phyloP scores from a whole-genome alignment of 2,888 invertebrate genomes.

The Girardia tigrina region DNA sequence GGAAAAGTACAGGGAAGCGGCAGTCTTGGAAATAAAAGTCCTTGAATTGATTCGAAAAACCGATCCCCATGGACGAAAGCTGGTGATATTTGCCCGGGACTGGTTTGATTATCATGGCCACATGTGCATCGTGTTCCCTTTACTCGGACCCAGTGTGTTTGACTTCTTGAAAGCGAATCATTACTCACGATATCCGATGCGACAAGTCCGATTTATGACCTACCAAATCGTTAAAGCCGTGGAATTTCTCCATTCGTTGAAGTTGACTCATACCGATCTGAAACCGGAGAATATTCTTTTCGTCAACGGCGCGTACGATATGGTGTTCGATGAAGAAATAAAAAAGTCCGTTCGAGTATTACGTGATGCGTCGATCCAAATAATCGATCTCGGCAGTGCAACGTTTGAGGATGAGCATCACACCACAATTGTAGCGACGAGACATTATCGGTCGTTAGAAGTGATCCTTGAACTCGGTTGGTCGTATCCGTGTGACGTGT shows the following conservation, averaged over 20 bases:
- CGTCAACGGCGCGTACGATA: slow-evolving; percentile 51
- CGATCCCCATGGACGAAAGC: slow-evolving; percentile 61
- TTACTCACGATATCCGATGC: slow-evolving; percentile 90
- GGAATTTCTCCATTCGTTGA: slow-evolving; percentile 67
- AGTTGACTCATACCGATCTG: slow-evolving; percentile 93
- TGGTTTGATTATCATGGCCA: slow-evolving; percentile 97
- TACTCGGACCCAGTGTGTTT: slow-evolving; percentile 89
- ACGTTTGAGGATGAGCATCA: slow-evolving; percentile 99
- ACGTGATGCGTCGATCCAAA: slow-evolving; percentile 57
- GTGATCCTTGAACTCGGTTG: slow-evolving; percentile 62
- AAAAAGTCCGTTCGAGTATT: slow-evolving; percentile 31
- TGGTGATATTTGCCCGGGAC: slow-evolving; percentile 82
- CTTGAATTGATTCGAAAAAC: slow-evolving; percentile 83
- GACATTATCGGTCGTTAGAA: slow-evolving; percentile 96
- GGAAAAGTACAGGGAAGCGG: slow-evolving; percentile 96
- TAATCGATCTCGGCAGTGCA: slow-evolving; percentile 97
- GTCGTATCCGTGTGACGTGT: slow-evolving; percentile 41
- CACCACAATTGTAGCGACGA: slow-evolving; percentile 92
- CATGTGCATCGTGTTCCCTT: slow-evolving; percentile 92
- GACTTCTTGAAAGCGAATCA: slow-evolving; percentile 86
- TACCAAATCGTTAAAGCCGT: slow-evolving; percentile 66
- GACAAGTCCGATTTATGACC: slow-evolving; percentile 89
- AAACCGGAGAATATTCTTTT: slow-evolving; percentile 98
- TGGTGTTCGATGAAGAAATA: slow-evolving; percentile 3
- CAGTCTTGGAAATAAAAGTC: slow-evolving; percentile 94